Conservation (phyloP, 2,797 vertebrate species). For the Pogoniulus pusillus region DNA sequence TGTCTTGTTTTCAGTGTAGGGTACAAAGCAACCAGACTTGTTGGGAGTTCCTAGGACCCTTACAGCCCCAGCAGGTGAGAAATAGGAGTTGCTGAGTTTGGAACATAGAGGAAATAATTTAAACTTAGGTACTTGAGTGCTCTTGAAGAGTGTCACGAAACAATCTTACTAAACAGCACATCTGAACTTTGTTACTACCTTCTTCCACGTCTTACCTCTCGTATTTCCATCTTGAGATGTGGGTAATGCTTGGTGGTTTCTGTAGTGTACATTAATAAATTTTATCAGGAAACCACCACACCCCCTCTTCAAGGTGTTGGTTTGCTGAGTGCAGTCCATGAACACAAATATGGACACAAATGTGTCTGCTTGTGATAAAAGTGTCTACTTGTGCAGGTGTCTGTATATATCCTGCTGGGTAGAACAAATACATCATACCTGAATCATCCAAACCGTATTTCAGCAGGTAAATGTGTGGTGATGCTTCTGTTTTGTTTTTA, state of each 20-base stretch:
- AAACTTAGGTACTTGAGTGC: neutral
- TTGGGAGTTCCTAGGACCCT: neutral
- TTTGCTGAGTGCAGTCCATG: neutral
- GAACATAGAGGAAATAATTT: neutral
- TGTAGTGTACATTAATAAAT: neutral
- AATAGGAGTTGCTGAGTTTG: neutral
- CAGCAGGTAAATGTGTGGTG: neutral
- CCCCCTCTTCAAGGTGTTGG: neutral
- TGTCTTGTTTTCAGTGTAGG: neutral
- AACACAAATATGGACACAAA: accelerated
- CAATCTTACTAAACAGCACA: neutral
- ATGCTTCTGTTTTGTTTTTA: slow-evolving; percentile 13
- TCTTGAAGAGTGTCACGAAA: neutral
- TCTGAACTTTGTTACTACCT: neutral
- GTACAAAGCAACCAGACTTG: neutral
- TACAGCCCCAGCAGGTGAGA: neutral
- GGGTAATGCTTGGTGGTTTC: neutral
- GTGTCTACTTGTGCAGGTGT: neutral
- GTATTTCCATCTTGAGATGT: neutral
- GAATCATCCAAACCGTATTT: neutral
- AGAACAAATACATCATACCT: neutral
- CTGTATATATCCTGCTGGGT: neutral
- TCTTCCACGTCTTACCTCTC: neutral
- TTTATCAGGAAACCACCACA: neutral
- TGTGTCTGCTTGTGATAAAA: neutral